Evolutionary conservation across 1,140 invertebrate genomes (phyloP).

Genomic region (Dendroctonus valens): DNA sequence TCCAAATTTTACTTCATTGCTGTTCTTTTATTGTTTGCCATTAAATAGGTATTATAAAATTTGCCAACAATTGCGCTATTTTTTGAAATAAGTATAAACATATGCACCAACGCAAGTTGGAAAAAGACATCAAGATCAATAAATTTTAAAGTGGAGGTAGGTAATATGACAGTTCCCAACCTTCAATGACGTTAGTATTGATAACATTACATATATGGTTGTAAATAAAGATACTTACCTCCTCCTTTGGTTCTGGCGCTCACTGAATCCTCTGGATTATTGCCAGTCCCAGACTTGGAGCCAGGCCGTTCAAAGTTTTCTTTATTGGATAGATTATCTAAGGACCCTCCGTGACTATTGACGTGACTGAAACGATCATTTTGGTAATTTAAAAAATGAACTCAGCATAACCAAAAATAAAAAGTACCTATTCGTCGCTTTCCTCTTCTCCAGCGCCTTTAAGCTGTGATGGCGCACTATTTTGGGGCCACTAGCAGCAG

Average conservation of each 20-base stretch:
- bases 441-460: too few relatives aligned
- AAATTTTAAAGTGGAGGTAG: not conserved
- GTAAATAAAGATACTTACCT: conserved; percentile 49
- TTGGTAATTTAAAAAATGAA: too few relatives aligned
- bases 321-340: too few relatives aligned
- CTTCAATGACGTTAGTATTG: not conserved
- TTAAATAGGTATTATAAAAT: too few relatives aligned
- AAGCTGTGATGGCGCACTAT: conserved; percentile 45
- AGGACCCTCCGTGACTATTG: too few relatives aligned
- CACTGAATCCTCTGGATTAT: conserved; percentile 15
- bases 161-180: not conserved
- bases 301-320: not conserved
- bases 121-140: not conserved
- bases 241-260: conserved; percentile 67
- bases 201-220: not conserved
- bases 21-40: too few relatives aligned
- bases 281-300: not conserved
- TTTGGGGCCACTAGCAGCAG: conserved; percentile 46
- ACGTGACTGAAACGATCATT: too few relatives aligned
- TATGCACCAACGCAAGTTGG: too few relatives aligned
- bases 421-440: not conserved
- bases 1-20: too few relatives aligned
- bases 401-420: not conserved
- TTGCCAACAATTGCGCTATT: too few relatives aligned
- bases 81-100: too few relatives aligned